Evolutionary conservation across 92 coral and sea anemone genomes (phyloP).

Genomic region (Porites rus): DNA sequence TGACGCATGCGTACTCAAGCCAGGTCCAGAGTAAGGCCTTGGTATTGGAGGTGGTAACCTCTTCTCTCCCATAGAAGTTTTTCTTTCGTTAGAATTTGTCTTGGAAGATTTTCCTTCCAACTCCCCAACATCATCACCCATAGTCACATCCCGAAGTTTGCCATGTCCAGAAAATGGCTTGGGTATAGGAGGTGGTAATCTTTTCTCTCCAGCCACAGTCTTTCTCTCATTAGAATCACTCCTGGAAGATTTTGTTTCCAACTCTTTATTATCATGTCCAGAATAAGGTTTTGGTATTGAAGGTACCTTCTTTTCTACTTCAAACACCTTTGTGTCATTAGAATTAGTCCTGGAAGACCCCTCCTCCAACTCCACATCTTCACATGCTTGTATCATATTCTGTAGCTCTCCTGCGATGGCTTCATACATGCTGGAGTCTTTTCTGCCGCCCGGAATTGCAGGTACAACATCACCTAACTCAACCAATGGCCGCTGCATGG

Average conservation of each 20-base stretch:
- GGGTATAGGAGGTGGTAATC: background rate
- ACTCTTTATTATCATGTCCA: conserved; percentile 20
- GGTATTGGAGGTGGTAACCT: background rate
- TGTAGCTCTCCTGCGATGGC: conserved; percentile 83
- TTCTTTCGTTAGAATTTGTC: conserved; percentile 20
- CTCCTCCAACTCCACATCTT: conserved; percentile 35
- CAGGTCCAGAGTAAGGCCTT: conserved; percentile 90
- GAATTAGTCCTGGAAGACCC: conserved; percentile 17
- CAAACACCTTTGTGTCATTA: too few species aligned
- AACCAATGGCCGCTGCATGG: conserved; percentile 21
- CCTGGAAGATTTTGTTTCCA: conserved; percentile 15
- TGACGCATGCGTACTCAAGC: conserved; percentile 5
- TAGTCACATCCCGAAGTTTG: conserved; percentile 74
- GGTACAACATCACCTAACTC: conserved; percentile 67
- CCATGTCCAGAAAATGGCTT: conserved; percentile 22
- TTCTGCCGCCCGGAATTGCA: conserved; percentile 44
- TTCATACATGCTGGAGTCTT: conserved; percentile 69
- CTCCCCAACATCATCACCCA: conserved; percentile 50
- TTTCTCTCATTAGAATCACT: conserved; percentile 19
- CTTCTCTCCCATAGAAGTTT: conserved; percentile 14
- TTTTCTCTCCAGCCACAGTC: conserved; percentile 13
- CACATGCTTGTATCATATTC: conserved; percentile 69
- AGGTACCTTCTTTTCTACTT: too few species aligned
- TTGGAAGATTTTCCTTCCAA: conserved; percentile 18
- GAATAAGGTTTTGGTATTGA: too few species aligned